Conservation (phyloP, 35 echinoderm and acorn worm species). For the Stichopus chloronotus region DNA sequence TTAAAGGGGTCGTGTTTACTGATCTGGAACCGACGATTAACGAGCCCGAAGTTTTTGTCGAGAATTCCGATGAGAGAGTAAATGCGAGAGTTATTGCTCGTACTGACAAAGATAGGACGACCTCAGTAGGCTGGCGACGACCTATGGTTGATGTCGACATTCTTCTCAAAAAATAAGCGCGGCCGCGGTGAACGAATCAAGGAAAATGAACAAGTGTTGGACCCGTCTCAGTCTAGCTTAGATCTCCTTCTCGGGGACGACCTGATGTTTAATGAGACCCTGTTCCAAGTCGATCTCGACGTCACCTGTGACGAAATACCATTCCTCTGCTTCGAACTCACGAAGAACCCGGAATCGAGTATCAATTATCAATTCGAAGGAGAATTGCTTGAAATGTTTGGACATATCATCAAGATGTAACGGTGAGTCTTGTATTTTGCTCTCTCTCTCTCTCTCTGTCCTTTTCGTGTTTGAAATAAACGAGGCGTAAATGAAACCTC, state of each 20-base stretch:
- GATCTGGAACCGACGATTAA: constrained; percentile 15
- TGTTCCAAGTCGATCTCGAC: constrained; percentile 28
- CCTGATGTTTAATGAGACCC: not conserved
- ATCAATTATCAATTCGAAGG: constrained; percentile 46
- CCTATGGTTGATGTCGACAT: constrained; percentile 8
- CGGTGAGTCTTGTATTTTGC: constrained; percentile 5
- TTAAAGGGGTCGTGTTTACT: constrained; percentile 11
- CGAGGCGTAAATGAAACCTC: not conserved
- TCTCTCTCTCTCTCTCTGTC: too few relatives aligned
- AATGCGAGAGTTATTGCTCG: not conserved
- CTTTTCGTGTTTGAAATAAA: not conserved
- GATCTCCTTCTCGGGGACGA: not conserved
- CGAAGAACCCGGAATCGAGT: constrained; percentile 26
- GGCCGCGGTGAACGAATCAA: constrained; percentile 10
- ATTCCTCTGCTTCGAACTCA: constrained; percentile 44
- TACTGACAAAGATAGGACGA: constrained; percentile 39
- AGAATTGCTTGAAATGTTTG: constrained; percentile 12
- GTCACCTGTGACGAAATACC: constrained; percentile 44
- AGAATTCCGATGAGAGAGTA: not conserved
- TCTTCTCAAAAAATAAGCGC: constrained; percentile 9
- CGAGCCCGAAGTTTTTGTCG: not conserved
- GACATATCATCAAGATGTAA: constrained; percentile 33
- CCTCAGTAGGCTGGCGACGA: constrained; percentile 10
- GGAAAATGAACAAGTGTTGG: constrained; percentile 3
- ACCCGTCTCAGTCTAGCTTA: not conserved